These are phyloP conservation scores for Torymus tubicola DNA, from an alignment of 2,888 invertebrate species.

Conservation along the genomic window DNA sequence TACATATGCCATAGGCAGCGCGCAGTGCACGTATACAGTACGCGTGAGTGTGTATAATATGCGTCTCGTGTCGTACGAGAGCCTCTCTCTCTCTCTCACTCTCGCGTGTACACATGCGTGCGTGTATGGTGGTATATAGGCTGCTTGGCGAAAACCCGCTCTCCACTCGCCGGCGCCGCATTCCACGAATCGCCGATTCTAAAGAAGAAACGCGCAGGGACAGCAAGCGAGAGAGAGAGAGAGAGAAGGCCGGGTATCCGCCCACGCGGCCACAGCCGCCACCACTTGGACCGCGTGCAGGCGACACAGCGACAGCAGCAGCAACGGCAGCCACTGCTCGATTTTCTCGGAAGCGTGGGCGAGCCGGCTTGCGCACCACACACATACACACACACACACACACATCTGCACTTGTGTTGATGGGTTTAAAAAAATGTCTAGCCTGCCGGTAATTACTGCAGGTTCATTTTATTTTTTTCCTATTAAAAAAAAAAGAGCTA, in stretches of 20 bases:
- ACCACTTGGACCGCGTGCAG: conserved; percentile 12
- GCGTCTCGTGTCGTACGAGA: too few relatives aligned
- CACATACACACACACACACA: too few relatives aligned
- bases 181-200: conserved; percentile 45
- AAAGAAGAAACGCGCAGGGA: conserved; percentile 18
- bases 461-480: not conserved
- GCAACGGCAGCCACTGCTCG: not conserved
- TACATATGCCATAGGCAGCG: too few relatives aligned
- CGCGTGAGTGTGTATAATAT: too few relatives aligned
- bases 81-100: too few relatives aligned
- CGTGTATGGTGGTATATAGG: too few relatives aligned
- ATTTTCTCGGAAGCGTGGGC: conserved; percentile 42
- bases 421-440: too few relatives aligned
- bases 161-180: not conserved
- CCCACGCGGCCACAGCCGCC: conserved; percentile 29
- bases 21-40: too few relatives aligned
- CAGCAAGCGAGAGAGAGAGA: not conserved
- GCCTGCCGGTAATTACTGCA: too few relatives aligned
- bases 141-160: conserved; percentile 22
- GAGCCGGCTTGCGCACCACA: not conserved
- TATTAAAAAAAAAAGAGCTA: not conserved
- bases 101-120: too few relatives aligned
- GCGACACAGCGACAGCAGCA: not conserved
- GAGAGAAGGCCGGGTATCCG: conserved; percentile 6
- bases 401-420: too few relatives aligned